Percentiles rank a stretch among this genome's conserved stretches.
phyloP scores from a whole-genome alignment of 2,888 invertebrate species.

The Xestia sexstrigata region DNA sequence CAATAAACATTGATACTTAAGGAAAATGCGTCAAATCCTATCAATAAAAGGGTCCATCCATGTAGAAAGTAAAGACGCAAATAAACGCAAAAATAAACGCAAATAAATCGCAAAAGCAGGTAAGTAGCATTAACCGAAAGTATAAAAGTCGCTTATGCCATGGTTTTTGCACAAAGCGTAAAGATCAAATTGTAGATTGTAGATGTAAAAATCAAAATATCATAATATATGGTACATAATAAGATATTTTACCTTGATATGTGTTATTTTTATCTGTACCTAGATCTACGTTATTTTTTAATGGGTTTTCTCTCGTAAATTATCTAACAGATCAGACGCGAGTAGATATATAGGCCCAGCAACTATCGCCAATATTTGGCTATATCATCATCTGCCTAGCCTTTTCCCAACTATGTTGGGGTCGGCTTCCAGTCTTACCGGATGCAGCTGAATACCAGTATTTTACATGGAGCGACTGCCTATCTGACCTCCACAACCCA shows the following conservation, averaged over 20 bases:
- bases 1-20: neutral
- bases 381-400: no score
- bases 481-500: no score
- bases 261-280: neutral
- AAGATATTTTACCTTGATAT: neutral
- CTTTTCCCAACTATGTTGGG: no score
- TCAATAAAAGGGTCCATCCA: slow-evolving; percentile 19
- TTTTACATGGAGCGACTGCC: no score
- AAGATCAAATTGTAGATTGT: no score
- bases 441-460: no score
- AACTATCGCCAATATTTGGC: neutral
- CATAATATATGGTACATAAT: no score
- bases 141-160: neutral
- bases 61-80: neutral
- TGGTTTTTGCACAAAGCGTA: neutral
- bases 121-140: neutral
- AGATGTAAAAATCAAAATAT: no score
- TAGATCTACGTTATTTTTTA: neutral
- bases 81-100: neutral
- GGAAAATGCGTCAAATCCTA: neutral
- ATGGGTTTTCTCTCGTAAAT: neutral
- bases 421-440: no score
- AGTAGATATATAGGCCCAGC: neutral
- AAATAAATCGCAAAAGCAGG: slow-evolving; percentile 7
- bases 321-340: neutral